Evolutionary conservation across 92 coral and sea anemone genomes (phyloP).

Genomic region (Muricea muricata): DNA sequence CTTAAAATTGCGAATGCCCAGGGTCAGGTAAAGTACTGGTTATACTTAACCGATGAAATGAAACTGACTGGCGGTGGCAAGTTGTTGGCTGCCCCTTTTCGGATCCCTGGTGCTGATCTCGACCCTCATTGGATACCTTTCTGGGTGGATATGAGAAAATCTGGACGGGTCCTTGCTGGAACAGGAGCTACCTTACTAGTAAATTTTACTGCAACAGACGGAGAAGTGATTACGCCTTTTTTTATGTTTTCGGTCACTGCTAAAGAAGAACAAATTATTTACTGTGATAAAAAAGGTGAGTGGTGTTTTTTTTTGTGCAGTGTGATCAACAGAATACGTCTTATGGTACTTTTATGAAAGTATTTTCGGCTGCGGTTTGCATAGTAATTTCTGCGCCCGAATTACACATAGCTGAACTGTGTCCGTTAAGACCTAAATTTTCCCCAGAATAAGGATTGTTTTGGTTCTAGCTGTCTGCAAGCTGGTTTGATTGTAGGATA

Average conservation of each 20-base stretch:
- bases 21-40: not conserved
- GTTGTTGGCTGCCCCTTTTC: not conserved
- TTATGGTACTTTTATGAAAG: no score
- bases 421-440: no score
- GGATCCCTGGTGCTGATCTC: not conserved
- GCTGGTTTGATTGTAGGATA: no score
- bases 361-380: no score
- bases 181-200: not conserved
- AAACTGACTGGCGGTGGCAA: not conserved
- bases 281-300: slow-evolving; percentile 11
- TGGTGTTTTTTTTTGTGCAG: not conserved
- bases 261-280: not conserved
- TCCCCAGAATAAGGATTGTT: no score
- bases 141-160: slow-evolving; percentile 21
- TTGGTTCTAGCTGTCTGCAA: no score
- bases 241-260: not conserved
- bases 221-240: not conserved
- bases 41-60: not conserved
- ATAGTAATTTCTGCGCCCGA: no score
- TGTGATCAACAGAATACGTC: no score
- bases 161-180: slow-evolving; percentile 1
- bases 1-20: not conserved
- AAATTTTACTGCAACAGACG: not conserved
- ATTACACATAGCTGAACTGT: no score
- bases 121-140: slow-evolving; percentile 18